These are phyloP conservation scores for Melanotus villosus DNA, from an alignment of 2,888 invertebrate genomes.

Conservation along the genomic window DNA sequence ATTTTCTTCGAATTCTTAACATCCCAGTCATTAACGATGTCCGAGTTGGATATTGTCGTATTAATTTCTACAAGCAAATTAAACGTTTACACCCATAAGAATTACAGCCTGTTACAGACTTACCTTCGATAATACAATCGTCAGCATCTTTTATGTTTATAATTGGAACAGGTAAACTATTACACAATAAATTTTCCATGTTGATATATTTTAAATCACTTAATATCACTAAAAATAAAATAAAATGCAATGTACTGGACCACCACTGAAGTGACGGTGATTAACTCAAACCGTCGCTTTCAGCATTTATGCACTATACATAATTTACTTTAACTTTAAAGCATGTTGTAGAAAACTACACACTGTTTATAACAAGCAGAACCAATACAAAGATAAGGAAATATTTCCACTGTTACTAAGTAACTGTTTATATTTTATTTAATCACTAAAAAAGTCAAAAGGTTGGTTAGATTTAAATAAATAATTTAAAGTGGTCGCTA, in stretches of 20 bases:
- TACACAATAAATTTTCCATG: conserved; percentile 1
- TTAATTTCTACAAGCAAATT: background rate
- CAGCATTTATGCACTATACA: no score
- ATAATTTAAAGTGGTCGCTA: background rate
- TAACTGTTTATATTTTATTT: no score
- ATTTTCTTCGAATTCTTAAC: conserved; percentile 50
- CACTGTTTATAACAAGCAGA: no score
- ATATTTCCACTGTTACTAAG: no score
- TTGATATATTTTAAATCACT: background rate
- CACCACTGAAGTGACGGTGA: no score
- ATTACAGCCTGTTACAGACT: background rate
- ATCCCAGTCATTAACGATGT: conserved; percentile 52
- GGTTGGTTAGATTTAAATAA: background rate
- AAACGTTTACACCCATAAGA: background rate
- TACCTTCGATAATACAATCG: conserved; percentile 14
- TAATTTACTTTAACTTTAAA: no score
- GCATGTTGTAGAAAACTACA: no score
- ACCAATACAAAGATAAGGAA: no score
- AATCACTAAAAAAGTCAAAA: background rate
- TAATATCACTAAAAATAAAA: background rate
- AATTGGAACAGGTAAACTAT: background rate
- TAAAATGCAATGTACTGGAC: no score
- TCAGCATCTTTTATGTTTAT: conserved; percentile 21
- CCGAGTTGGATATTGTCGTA: conserved; percentile 17
- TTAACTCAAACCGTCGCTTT: no score